Evolutionary conservation across 2,888 invertebrate genomes (phyloP).

Genomic region (Conomelus anceps): DNA sequence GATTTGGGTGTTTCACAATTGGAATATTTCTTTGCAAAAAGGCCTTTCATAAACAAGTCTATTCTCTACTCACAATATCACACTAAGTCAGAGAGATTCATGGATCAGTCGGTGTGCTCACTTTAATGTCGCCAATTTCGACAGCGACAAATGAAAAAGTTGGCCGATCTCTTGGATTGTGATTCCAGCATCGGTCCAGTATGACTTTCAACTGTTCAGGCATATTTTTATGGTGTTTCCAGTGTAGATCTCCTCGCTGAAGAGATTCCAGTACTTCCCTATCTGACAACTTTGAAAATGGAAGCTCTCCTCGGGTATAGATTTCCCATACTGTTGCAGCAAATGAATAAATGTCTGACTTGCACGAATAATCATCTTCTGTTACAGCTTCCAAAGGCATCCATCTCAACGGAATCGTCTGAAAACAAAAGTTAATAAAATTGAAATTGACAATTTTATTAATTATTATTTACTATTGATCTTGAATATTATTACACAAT

Average conservation of each 20-base stretch:
- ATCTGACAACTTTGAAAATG: slow-evolving; percentile 68
- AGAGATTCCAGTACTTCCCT: slow-evolving; percentile 66
- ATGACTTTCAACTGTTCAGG: slow-evolving; percentile 55
- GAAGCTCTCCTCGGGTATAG: slow-evolving; percentile 68
- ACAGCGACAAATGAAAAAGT: slow-evolving; percentile 56
- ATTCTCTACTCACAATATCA: background rate
- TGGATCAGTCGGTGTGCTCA: background rate
- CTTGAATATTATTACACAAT: too few relatives aligned
- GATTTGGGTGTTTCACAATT: background rate
- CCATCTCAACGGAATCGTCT: slow-evolving; percentile 85
- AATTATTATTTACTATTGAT: background rate
- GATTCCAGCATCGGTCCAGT: slow-evolving; percentile 58
- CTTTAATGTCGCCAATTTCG: slow-evolving; percentile 43
- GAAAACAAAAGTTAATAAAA: slow-evolving; percentile 34
- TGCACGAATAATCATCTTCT: slow-evolving; percentile 85
- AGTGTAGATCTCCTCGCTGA: slow-evolving; percentile 57
- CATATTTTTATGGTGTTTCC: slow-evolving; percentile 59
- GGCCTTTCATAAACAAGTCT: background rate
- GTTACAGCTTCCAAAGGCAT: slow-evolving; percentile 80
- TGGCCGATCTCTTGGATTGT: slow-evolving; percentile 60
- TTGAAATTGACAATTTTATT: background rate
- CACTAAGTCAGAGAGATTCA: background rate
- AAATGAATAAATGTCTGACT: slow-evolving; percentile 89
- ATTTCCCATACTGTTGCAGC: slow-evolving; percentile 88
- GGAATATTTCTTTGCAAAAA: too few relatives aligned